These are phyloP conservation scores for Drosophila saltans DNA, from an alignment of 1,140 invertebrate genomes.

Conservation along the genomic window DNA sequence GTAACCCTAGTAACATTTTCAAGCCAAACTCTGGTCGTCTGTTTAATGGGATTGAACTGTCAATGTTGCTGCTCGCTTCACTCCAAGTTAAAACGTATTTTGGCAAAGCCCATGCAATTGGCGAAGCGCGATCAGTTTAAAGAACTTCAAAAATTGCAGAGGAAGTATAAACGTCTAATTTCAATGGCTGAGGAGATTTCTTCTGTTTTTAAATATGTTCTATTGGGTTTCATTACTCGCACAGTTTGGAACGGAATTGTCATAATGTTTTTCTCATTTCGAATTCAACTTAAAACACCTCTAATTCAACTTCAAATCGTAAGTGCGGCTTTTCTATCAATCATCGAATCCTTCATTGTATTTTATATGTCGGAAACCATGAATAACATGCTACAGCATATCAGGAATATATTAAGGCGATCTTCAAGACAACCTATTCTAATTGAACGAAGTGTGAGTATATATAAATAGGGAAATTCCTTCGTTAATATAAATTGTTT, in stretches of 20 bases:
- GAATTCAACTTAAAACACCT: background rate
- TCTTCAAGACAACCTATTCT: background rate
- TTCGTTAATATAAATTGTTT: background rate
- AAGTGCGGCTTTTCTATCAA: slow-evolving; percentile 5
- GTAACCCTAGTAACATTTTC: background rate
- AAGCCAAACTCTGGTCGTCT: background rate
- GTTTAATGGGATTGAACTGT: background rate
- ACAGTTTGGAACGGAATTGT: background rate
- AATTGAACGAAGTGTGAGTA: slow-evolving; percentile 44
- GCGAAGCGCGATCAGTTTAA: background rate
- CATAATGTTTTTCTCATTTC: background rate
- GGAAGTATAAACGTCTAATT: background rate
- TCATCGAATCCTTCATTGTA: slow-evolving; percentile 2
- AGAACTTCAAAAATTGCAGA: background rate
- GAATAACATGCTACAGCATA: background rate
- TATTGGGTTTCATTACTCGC: background rate
- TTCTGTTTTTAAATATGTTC: background rate
- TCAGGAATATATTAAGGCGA: background rate
- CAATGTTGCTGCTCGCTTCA: background rate
- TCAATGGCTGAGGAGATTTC: background rate
- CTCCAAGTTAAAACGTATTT: background rate
- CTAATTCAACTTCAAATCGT: background rate
- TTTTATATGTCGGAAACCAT: slow-evolving; percentile 1
- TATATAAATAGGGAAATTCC: background rate
- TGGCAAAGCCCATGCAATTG: background rate